Conservation (phyloP, 2,797 vertebrate genomes). For the Platyrinchus mystaceus region DNA sequence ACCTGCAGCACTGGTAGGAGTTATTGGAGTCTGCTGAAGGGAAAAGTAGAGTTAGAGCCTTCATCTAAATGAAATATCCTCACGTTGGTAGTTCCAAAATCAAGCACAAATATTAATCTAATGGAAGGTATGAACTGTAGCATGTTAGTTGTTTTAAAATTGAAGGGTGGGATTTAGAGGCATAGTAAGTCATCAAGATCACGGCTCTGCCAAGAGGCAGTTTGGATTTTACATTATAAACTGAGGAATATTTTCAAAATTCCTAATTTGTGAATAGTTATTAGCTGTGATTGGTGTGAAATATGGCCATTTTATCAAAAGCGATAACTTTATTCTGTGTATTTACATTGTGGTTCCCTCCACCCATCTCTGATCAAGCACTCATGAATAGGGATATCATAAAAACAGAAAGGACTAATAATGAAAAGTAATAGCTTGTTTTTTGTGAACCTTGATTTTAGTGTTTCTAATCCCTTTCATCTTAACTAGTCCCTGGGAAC, state of each 20-base stretch:
- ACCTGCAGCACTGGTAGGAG: slow-evolving; percentile 21
- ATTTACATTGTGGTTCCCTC: not conserved
- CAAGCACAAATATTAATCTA: slow-evolving; percentile 13
- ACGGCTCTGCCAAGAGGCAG: not conserved
- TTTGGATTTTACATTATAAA: not conserved
- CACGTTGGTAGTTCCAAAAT: not conserved
- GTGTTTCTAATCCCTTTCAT: not conserved
- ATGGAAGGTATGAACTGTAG: not conserved
- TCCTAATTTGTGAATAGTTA: not conserved
- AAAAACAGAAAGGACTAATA: not conserved
- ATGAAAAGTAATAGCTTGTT: not conserved
- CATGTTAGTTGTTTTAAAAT: not conserved
- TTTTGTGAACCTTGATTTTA: not conserved
- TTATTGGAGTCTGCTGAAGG: slow-evolving; percentile 1
- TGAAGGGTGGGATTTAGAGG: not conserved
- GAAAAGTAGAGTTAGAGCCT: slow-evolving; percentile 4
- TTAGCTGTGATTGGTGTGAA: not conserved
- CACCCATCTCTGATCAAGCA: not conserved
- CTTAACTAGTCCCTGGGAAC: not conserved
- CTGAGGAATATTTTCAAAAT: not conserved
- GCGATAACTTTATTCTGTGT: not conserved
- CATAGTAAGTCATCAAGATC: not conserved
- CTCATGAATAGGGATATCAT: not conserved
- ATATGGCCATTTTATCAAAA: not conserved
- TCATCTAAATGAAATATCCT: slow-evolving; percentile 25